Conservation (phyloP, 2,888 invertebrate species). For the Drosophila longiperda region DNA sequence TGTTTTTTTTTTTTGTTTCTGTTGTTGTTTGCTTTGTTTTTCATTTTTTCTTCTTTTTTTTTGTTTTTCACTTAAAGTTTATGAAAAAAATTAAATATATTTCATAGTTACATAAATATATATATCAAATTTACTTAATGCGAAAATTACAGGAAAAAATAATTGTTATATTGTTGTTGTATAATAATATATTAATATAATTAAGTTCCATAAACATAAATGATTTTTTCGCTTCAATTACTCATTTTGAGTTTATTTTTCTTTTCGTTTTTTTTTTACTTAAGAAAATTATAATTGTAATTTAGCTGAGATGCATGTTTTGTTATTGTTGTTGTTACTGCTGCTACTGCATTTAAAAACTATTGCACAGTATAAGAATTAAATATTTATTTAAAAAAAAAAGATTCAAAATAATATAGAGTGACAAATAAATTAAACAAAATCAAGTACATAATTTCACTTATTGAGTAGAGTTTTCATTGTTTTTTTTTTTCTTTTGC, state of each 20-base stretch:
- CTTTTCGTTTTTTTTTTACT: slow-evolving; percentile 31
- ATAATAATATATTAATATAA: slow-evolving; percentile 50
- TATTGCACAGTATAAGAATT: slow-evolving; percentile 76
- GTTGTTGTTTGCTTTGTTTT: slow-evolving; percentile 45
- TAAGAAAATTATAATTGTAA: slow-evolving; percentile 69
- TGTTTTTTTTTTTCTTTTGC: background rate
- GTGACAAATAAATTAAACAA: slow-evolving; percentile 66
- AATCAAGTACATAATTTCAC: slow-evolving; percentile 74
- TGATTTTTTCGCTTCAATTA: slow-evolving; percentile 27
- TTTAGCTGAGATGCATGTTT: slow-evolving; percentile 70
- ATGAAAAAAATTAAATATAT: slow-evolving; percentile 59
- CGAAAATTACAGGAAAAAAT: slow-evolving; percentile 66
- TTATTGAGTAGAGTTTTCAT: slow-evolving; percentile 38
- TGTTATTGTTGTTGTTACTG: slow-evolving; percentile 47
- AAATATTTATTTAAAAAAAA: slow-evolving; percentile 47
- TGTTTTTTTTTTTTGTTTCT: slow-evolving; percentile 43
- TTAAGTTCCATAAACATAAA: slow-evolving; percentile 60
- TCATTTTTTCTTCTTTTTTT: slow-evolving; percentile 22
- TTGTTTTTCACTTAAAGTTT: slow-evolving; percentile 49
- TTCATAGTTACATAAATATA: slow-evolving; percentile 38
- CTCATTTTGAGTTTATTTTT: slow-evolving; percentile 13
- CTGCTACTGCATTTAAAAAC: slow-evolving; percentile 67
- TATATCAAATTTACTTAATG: slow-evolving; percentile 58
- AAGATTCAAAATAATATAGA: slow-evolving; percentile 37
- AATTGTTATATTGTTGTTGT: slow-evolving; percentile 48